A percentile compares a stretch with the other conserved stretches of the same genome.
These are phyloP conservation scores for Sebastes schlegelii DNA, from an alignment of 2,113 vertebrate species.

Conservation along the genomic window DNA sequence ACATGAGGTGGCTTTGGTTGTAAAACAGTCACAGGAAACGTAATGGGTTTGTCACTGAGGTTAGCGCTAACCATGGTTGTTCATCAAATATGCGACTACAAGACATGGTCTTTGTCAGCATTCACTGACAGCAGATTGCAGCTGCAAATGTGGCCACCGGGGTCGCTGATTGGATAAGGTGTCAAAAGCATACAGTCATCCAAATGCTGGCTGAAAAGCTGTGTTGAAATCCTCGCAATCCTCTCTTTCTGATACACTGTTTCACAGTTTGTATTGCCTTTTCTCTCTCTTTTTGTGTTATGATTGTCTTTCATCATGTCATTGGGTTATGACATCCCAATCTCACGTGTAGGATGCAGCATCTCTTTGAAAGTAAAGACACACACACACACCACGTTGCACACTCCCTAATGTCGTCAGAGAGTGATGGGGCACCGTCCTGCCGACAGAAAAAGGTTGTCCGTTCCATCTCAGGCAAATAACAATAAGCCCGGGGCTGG, in stretches of 20 bases:
- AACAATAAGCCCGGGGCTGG: slow-evolving; percentile 81
- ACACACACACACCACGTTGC: slow-evolving; percentile 24
- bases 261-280: neutral
- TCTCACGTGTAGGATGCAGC: slow-evolving; percentile 52
- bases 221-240: neutral
- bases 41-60: neutral
- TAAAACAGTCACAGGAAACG: neutral
- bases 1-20: neutral
- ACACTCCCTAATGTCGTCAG: slow-evolving; percentile 76
- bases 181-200: neutral
- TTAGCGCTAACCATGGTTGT: neutral
- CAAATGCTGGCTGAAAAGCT: neutral
- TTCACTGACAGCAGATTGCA: neutral
- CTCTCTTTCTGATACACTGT: neutral
- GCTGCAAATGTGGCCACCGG: neutral
- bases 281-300: neutral
- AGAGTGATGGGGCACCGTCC: slow-evolving; percentile 75
- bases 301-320: slow-evolving; percentile 51
- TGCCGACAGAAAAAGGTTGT: slow-evolving; percentile 76
- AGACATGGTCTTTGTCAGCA: neutral
- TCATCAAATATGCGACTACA: neutral
- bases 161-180: neutral
- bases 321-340: slow-evolving; percentile 54
- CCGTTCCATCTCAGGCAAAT: slow-evolving; percentile 83
- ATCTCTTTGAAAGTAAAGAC: slow-evolving; percentile 59